A percentile compares a stretch with the other conserved stretches of the same genome.
Conservation (phyloP, 2,113 vertebrate species). For the Cepphus grylle region DNA sequence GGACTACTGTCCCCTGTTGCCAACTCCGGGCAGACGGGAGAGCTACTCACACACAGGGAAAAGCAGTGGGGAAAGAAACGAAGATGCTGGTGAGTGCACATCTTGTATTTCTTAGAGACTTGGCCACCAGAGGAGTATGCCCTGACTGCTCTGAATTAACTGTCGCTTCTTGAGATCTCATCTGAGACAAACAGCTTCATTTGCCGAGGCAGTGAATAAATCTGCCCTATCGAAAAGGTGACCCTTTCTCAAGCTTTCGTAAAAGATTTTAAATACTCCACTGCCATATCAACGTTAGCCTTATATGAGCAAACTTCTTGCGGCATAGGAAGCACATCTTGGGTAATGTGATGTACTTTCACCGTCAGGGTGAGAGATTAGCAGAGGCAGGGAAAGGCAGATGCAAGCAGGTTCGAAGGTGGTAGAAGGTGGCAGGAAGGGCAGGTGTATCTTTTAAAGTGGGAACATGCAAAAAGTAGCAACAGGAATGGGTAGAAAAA, state of each 20-base stretch:
- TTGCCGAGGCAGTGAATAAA: neutral
- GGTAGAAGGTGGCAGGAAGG: neutral
- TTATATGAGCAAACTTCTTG: neutral
- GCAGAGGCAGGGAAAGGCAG: neutral
- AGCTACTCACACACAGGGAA: neutral
- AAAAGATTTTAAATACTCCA: neutral
- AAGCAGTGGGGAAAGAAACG: neutral
- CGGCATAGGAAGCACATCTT: accelerated
- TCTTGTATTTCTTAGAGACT: neutral
- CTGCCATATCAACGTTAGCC: neutral
- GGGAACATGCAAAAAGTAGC: neutral
- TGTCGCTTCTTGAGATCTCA: neutral
- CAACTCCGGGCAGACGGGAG: neutral
- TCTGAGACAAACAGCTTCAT: neutral
- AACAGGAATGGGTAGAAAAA: neutral
- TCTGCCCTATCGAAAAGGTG: neutral
- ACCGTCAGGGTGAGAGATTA: neutral
- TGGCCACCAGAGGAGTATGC: neutral
- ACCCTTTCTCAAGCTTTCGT: neutral
- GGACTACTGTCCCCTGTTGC: neutral
- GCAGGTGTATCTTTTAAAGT: neutral
- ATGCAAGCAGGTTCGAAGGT: neutral
- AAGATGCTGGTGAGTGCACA: neutral
- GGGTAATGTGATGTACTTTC: neutral
- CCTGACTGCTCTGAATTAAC: neutral